Evolutionary conservation across 2,113 vertebrate species (phyloP), one percentile per base, ranked within the genome.

Genomic region (Centropristis striata): DNA sequence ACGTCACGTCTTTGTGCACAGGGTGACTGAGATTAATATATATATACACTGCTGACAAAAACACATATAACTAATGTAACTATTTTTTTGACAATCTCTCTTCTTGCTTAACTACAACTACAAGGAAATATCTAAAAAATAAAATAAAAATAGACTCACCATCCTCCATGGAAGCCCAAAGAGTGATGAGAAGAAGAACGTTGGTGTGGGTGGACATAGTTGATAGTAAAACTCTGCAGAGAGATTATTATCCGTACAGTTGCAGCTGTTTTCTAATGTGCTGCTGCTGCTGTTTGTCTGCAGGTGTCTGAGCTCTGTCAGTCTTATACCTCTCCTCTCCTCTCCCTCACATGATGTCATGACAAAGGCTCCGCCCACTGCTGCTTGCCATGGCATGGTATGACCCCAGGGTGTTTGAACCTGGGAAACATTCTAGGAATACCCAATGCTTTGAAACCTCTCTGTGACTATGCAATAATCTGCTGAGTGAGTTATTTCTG

Each of bases 341-440:
- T 47, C 83, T 65, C 47, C 77, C 73, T 67, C 39, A n/a, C 12
- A 36, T 89, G 81, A 91, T 84, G 85, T 93, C 85, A 90, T 23
- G 23, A 18, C 44, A 11, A 36, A 76, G 78, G 84, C 85, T 81
- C 89, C 84, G 46, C 91, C 92, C 88, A 73, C 58, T 0, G 58
- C 63, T 50, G 65, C 59, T 47, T 69, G 41, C 60, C 57, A 55
- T 37, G 14, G 61, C 54, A 54, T 36, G 59, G 50, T 32, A 70
- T 23, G 84, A 92, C 87, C 85, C 25, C 73, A 71, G 71, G 63
- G 75, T 18, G 57, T 73, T 80, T 37, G 20, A 68, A 75, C 67
- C 84, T 73, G 47, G 61, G 72, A 67, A 65, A 88, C 81, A 92
- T 91, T 93, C 86, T 86, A 84, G 69, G 59, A 91, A 86, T 93